Evolutionary conservation across 2,888 invertebrate genomes (phyloP), one percentile per base, ranked within the genome.

Genomic region (Hedychridium roseum): DNA sequence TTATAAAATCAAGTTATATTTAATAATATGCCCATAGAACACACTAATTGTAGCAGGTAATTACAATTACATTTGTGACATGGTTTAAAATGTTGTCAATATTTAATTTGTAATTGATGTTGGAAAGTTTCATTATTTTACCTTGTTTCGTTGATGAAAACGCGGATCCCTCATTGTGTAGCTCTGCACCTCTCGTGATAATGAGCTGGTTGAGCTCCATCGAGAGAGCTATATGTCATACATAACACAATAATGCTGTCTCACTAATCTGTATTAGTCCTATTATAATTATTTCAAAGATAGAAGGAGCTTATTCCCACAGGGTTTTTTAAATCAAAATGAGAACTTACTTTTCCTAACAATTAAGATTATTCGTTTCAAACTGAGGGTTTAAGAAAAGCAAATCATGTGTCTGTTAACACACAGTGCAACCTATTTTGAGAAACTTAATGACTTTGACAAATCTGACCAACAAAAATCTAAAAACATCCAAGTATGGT

Each of bases 151-250:
- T 65, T 73, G 77, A 59, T 71, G 73, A 70, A 71, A 76, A 70
- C 73, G 78, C 79, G 76, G 79, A 79, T 76, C 78, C 76, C 78
- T 80, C 80, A 80, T 80, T 79, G 82, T 84, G 80, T 84, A 84
- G 78, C 79, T 82, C 78, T 84, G 84, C 73, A 85, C 85, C 75
- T 85, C 85, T 76, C 82, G 81, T 66, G 84, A 84, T 68, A 85
- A 80, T 70, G 84, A 84, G 80, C 85, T 85, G 81, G 83, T 79
- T 55, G 84, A 85, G 80, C 84, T 85, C 84, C 84, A 84, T 78
- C 85, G 83, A 81, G 84, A 85, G 80, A 84, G 81, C 84, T 84
- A 81, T 69, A 77, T 81, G 77, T 79, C 79, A 80, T 73, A 72
- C 70, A 76, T 73, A 82, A 82, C 79, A 81, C 77, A 81, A 80